A percentile compares a stretch with the other conserved stretches of the same genome.
Evolutionary conservation across 1,140 invertebrate species (phyloP).

Genomic region (Delia radicum): DNA sequence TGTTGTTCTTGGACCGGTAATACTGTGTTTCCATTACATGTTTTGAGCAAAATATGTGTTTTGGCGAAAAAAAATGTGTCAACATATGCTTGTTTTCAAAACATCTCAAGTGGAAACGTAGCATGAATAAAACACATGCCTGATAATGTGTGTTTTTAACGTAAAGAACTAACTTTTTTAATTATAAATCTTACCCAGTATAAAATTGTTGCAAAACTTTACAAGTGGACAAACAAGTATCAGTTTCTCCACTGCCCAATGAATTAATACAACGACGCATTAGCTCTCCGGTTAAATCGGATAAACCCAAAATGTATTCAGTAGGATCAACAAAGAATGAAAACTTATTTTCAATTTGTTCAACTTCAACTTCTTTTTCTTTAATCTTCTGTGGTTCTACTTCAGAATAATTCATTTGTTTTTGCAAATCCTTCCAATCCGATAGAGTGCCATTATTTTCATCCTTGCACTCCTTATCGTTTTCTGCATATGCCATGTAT

Average conservation of each 20-base stretch:
- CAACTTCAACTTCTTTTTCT: neutral
- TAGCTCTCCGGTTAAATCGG: slow-evolving; percentile 86
- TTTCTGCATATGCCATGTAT: slow-evolving; percentile 58
- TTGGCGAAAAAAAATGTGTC: no score
- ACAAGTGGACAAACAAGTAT: slow-evolving; percentile 72
- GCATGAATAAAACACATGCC: neutral
- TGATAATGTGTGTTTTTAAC: no score
- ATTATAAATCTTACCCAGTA: slow-evolving; percentile 56
- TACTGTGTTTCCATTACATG: no score
- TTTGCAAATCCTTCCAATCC: slow-evolving; percentile 45
- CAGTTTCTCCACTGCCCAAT: slow-evolving; percentile 74
- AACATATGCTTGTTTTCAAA: no score
- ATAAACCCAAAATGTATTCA: slow-evolving; percentile 71
- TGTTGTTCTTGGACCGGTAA: no score
- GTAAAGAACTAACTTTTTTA: neutral
- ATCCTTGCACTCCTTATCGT: neutral
- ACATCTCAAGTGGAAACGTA: neutral
- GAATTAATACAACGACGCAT: slow-evolving; percentile 87
- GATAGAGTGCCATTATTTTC: slow-evolving; percentile 29
- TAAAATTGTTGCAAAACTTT: slow-evolving; percentile 73
- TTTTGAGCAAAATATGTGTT: no score
- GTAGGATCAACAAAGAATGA: slow-evolving; percentile 45
- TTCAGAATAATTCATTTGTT: slow-evolving; percentile 48
- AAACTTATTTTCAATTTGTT: neutral
- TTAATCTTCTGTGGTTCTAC: neutral